phyloP scores from a whole-genome alignment of 2,113 vertebrate genomes.

The Cairina moschata region DNA sequence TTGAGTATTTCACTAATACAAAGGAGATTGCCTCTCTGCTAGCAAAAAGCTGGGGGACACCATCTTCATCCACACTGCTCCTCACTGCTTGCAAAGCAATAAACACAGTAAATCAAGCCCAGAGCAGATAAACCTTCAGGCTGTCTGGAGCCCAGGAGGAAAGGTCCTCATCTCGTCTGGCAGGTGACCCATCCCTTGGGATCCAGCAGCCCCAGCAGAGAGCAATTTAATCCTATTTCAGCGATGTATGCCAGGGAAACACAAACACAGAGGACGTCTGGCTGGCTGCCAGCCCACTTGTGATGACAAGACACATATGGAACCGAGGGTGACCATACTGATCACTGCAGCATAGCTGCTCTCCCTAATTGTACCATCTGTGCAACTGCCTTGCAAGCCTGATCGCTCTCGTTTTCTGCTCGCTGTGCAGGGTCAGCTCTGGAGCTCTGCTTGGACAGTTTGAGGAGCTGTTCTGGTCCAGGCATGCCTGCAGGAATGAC shows the following conservation, averaged over 20 bases:
- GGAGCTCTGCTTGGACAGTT: not conserved
- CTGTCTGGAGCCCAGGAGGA: not conserved
- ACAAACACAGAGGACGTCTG: not conserved
- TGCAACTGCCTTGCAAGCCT: not conserved
- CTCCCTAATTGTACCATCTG: slow-evolving; percentile 45
- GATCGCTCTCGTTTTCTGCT: not conserved
- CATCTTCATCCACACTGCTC: not conserved
- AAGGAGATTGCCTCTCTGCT: not conserved
- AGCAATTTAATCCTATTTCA: not conserved
- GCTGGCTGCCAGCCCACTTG: not conserved
- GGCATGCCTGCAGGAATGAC: not conserved
- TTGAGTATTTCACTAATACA: not conserved
- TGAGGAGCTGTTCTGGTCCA: not conserved
- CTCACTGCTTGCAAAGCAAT: not conserved
- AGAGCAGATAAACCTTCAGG: not conserved
- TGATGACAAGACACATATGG: slow-evolving; percentile 17
- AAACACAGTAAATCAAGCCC: not conserved
- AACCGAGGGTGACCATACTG: slow-evolving; percentile 18
- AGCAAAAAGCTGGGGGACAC: not conserved
- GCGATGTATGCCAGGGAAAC: not conserved
- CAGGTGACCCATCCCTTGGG: not conserved
- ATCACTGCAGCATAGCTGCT: not conserved
- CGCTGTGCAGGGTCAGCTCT: not conserved
- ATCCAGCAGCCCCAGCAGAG: not conserved
- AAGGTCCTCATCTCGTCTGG: not conserved